Base-by-base conservation (phyloP, 2,888 invertebrate species). In the Ethmia dodecea region DNA sequence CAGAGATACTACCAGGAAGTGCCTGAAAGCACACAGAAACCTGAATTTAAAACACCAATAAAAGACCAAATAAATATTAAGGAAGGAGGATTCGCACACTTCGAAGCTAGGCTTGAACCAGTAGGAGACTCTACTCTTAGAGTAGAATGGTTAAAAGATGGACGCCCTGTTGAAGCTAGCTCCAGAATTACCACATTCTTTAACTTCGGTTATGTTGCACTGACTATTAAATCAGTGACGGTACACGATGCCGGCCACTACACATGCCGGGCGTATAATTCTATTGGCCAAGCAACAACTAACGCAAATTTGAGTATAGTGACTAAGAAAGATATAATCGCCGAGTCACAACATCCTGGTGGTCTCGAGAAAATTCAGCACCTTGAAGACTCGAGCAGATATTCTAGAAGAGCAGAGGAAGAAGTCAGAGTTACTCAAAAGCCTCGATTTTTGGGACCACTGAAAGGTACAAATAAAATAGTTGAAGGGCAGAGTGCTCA, bases 131-230 rank as follows among this genome's bases (percentile, higher is more conserved):
- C 96, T 3, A 93, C 94, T 31, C 88, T 98, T 60, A 91, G 89
- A 70, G 96, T 97, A 25, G 96, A 96, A 79, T 98, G 97, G 97
- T 89, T 94, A 38, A 95, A 96, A 70, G 96, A 97, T 73, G 96
- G 96, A 38, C 91, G 92, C 47, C 92, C 94, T 26, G 92, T 96
- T 46, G 96, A 96, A 88, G 96, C 96, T 33, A 96, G 96, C 80
- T 96, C 97, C 26, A 91, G 97, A 73, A 96, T 94, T 45, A 96
- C 96, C 31, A 94, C 94, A 33, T 95, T 95, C 89, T 96, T 95
- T 75, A 97, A 97, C 73, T 97, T 97, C 70, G 96, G 96, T 46
- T 97, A 97, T 67, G 97, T 98, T 33, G 96, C 98, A 5, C 80
- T 99, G 41, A 96, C 97, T 10, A 95, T 99, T 49, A 95, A 95